Percentiles rank a stretch among this genome's conserved stretches.
phyloP scores from a whole-genome alignment of 2,113 vertebrate species.

The Orycteropus afer region DNA sequence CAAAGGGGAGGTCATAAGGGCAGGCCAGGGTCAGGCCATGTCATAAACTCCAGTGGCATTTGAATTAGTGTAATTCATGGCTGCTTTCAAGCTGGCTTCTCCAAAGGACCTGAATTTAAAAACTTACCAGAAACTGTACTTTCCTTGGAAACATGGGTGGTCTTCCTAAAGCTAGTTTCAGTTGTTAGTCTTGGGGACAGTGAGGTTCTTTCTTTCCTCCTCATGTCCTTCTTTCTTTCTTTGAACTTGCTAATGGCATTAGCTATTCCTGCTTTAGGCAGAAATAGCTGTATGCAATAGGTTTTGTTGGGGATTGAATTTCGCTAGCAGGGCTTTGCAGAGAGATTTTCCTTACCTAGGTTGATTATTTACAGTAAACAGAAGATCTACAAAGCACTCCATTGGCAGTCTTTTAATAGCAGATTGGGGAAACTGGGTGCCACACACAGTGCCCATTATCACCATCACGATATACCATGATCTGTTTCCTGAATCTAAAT shows the following conservation, averaged over 20 bases:
- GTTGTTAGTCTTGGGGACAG: background rate
- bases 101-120: background rate
- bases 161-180: background rate
- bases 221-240: background rate
- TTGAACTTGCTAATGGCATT: background rate
- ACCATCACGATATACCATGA: accelerated
- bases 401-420: background rate
- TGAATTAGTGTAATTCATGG: background rate
- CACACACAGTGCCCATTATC: accelerated
- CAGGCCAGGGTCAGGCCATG: background rate
- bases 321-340: background rate
- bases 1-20: background rate
- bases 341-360: background rate
- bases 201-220: background rate
- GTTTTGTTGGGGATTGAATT: background rate
- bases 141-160: constrained; percentile 11
- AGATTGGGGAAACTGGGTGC: background rate
- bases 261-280: background rate
- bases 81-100: background rate
- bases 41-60: background rate
- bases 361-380: constrained; percentile 17
- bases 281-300: background rate
- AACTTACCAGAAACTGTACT: background rate
- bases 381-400: background rate
- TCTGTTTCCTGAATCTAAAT: accelerated